Percentiles rank a stretch among this genome's conserved stretches.
Evolutionary conservation across 2,113 vertebrate genomes (phyloP).

Genomic region (Phyllostomus hastatus): DNA sequence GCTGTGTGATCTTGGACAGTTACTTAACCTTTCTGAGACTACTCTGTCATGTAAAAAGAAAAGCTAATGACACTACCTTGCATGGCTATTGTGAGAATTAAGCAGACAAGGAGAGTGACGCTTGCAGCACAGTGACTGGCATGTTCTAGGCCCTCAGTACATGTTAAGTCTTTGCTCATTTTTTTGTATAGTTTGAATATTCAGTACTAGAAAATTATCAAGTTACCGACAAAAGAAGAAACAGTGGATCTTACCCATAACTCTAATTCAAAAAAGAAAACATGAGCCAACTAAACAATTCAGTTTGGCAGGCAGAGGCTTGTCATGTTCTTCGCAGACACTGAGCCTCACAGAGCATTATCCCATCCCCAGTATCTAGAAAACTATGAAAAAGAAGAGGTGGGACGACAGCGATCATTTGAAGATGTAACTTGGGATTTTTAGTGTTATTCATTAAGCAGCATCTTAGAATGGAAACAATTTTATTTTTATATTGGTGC

Average conservation of each 20-base stretch:
- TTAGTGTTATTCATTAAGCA: background rate
- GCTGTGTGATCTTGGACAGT: background rate
- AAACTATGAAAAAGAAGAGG: background rate
- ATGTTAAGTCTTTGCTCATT: background rate
- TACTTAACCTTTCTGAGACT: background rate
- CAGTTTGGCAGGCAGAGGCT: background rate
- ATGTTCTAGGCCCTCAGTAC: background rate
- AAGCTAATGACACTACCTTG: background rate
- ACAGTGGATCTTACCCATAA: background rate
- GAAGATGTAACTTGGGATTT: background rate
- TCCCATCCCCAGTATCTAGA: background rate
- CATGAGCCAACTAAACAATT: conserved; percentile 33
- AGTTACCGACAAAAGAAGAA: background rate
- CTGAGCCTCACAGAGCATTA: background rate
- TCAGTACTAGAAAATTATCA: background rate
- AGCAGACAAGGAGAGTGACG: background rate
- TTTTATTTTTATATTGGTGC: conserved; percentile 1
- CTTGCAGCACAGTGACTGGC: background rate
- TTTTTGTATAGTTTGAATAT: background rate
- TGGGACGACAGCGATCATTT: background rate
- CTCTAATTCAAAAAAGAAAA: conserved; percentile 26
- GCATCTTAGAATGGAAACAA: conserved; percentile 21
- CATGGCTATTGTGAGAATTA: background rate
- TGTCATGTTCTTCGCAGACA: background rate
- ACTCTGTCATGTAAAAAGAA: background rate